Base-by-base conservation (phyloP, 2,888 invertebrate genomes). In the Odontocerum albicorne region DNA sequence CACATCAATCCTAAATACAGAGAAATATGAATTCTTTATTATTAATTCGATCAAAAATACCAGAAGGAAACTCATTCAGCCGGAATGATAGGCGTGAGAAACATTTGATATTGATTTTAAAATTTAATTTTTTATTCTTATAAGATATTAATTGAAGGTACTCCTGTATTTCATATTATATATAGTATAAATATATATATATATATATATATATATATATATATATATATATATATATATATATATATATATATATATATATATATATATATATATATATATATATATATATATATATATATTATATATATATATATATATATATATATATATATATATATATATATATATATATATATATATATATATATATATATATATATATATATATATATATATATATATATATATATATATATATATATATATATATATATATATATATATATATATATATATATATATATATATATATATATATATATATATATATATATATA, bases 401-500 rank as follows among this genome's bases (percentile, higher is more conserved):
- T 10, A 35, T 35, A 35, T 10, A 35, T 35, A 35, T 10, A 35
- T 35, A 35, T 10, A 35, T 35, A 35, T 10, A 35, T 35, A 35
- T 10, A 35, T 35, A 35, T 10, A 35, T 35, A 35, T 10, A 35
- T 35, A 35, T 10, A 35, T 35, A 35, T 10, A 35, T 35, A 35
- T 10, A 35, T 35, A 35, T 10, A 35, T 35, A 35, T 10, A 35
- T 35, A 35, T 10, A 35, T 35, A 35, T 10, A 35, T 35, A 35
- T 10, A 35, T 35, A 35, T 10, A 35, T 35, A 35, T 35, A 35
- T 35, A 35, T 10, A 35, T 35, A 35, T 10, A 35, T 35, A 35
- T 10, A 35, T 35, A 35, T 10, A 35, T 35, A 35, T 10, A 35
- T 35, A 35, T 10, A 35, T 35, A 35, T 10, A 35, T 35, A 35